phyloP scores from a whole-genome alignment of 2,888 invertebrate species.

The Cryptus viduatorius region DNA sequence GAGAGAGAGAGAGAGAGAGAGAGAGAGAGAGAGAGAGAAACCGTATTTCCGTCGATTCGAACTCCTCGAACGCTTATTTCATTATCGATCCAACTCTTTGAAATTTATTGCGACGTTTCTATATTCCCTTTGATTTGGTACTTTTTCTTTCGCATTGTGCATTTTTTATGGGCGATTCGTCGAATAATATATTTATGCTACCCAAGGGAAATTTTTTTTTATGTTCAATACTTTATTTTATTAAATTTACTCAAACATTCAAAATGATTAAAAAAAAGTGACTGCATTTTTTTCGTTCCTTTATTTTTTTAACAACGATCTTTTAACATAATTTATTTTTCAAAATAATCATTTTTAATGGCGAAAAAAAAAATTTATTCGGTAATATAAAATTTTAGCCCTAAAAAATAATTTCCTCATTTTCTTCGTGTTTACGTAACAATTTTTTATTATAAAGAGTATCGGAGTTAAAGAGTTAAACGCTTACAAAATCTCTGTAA shows the following conservation, averaged over 20 bases:
- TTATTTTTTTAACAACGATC: too few relatives aligned
- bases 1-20: not conserved
- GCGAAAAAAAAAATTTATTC: not conserved
- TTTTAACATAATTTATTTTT: too few relatives aligned
- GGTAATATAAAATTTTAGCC: not conserved
- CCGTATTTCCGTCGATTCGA: not conserved
- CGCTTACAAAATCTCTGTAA: not conserved
- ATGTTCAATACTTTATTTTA: not conserved
- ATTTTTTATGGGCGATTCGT: not conserved
- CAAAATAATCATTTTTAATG: not conserved
- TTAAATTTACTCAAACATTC: too few relatives aligned
- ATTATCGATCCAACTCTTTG: constrained; percentile 19
- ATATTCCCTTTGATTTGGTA: not conserved
- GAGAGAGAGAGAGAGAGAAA: not conserved
- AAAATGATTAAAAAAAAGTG: too few relatives aligned
- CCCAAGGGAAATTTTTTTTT: not conserved
- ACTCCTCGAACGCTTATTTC: constrained; percentile 23
- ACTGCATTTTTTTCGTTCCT: too few relatives aligned
- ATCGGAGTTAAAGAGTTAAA: not conserved
- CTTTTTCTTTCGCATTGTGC: not conserved
- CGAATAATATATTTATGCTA: not conserved
- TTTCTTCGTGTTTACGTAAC: not conserved
- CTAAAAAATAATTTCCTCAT: not conserved
- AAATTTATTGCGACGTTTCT: not conserved
- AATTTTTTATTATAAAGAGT: not conserved